Conservation (phyloP, 2,113 vertebrate species). For the Parus major region DNA sequence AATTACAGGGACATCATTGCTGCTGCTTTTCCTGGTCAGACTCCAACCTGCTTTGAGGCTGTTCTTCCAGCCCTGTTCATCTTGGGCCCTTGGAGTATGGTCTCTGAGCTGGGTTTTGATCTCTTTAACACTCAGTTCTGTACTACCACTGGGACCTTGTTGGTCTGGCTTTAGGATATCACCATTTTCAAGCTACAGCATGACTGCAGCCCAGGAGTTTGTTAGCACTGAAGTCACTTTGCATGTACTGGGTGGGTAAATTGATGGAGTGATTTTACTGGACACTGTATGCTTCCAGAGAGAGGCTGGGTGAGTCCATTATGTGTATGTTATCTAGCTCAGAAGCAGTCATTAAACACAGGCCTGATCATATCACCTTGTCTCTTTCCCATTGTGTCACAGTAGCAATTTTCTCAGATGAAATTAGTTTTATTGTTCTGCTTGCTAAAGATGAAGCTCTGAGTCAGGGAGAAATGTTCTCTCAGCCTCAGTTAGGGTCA, state of each 20-base stretch:
- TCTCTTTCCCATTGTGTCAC: neutral
- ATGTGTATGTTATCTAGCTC: neutral
- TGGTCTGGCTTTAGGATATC: neutral
- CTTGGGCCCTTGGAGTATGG: neutral
- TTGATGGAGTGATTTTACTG: neutral
- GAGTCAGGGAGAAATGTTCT: neutral
- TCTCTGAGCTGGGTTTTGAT: neutral
- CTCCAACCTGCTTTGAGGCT: neutral
- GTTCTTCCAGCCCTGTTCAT: neutral
- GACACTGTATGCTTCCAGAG: neutral
- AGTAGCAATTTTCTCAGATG: neutral
- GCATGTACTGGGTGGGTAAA: neutral
- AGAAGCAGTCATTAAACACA: neutral
- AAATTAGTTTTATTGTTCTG: neutral
- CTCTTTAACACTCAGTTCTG: neutral
- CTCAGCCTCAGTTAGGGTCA: neutral
- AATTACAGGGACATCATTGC: neutral
- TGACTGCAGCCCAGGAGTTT: neutral
- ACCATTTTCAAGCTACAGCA: neutral
- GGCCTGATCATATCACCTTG: neutral
- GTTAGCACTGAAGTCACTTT: neutral
- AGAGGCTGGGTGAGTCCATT: neutral
- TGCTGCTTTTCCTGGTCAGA: neutral
- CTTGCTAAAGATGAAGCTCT: neutral
- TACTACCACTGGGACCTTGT: neutral